phyloP scores from a whole-genome alignment of 2,113 vertebrate species.

The Leiothrix lutea region DNA sequence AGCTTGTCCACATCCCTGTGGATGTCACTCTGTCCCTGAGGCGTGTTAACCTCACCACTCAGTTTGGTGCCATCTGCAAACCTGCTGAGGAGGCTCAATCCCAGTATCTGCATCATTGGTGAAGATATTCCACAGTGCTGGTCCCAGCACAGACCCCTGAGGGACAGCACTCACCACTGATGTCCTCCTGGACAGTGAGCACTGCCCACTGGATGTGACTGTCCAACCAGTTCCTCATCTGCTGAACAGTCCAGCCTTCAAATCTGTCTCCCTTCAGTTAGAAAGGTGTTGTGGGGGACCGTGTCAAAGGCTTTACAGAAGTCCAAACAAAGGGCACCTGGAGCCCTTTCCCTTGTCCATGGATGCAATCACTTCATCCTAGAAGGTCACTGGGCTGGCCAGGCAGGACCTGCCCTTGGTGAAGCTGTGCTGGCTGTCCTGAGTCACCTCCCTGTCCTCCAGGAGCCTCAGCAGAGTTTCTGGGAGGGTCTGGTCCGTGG shows the following conservation, averaged over 20 bases:
- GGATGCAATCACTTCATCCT: not conserved
- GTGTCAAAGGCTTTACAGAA: not conserved
- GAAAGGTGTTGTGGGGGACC: not conserved
- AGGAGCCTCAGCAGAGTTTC: not conserved
- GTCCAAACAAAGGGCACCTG: not conserved
- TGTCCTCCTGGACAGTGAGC: not conserved
- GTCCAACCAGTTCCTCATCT: not conserved
- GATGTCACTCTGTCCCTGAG: not conserved
- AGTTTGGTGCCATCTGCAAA: not conserved
- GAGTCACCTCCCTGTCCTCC: not conserved
- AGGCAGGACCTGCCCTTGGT: not conserved
- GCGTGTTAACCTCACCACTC: not conserved
- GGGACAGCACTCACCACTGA: not conserved
- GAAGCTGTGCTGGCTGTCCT: not conserved
- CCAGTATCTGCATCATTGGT: fast-evolving
- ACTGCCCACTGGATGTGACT: not conserved
- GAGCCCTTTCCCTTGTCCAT: not conserved
- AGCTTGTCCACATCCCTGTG: not conserved
- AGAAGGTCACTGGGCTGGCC: not conserved
- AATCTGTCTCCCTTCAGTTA: not conserved
- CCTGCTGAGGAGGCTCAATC: not conserved
- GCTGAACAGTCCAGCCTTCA: not conserved
- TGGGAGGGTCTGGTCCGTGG: not conserved
- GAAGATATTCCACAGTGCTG: not conserved
- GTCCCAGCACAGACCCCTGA: not conserved